phyloP scores from a whole-genome alignment of 2,888 invertebrate genomes.

The Dynastes tityus region DNA sequence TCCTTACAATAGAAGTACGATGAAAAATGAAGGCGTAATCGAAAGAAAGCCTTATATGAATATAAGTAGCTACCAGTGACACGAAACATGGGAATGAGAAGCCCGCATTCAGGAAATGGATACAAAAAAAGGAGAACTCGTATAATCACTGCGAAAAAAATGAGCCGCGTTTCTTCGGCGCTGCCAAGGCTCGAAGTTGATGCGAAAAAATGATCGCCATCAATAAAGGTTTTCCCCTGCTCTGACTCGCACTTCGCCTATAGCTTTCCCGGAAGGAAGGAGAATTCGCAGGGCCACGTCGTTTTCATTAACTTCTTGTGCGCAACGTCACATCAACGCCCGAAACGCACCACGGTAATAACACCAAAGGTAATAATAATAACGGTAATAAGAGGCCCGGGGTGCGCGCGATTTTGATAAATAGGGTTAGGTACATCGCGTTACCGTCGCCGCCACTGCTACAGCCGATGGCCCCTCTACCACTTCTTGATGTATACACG shows the following conservation, averaged over 20 bases:
- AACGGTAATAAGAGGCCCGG: background rate
- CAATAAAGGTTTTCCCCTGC: constrained; percentile 33
- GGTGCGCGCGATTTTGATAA: constrained; percentile 14
- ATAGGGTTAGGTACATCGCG: constrained; percentile 16
- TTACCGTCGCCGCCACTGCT: background rate
- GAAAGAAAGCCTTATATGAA: too few relatives aligned
- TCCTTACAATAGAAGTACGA: too few relatives aligned
- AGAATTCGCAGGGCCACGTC: constrained; percentile 9
- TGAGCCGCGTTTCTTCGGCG: background rate
- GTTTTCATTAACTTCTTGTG: constrained; percentile 35
- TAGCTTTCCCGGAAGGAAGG: background rate
- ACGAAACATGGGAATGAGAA: too few relatives aligned
- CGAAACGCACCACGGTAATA: constrained; percentile 11
- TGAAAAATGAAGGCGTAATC: too few relatives aligned
- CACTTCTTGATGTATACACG: too few relatives aligned
- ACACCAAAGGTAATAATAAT: constrained; percentile 32
- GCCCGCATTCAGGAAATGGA: too few relatives aligned
- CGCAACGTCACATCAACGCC: constrained; percentile 3
- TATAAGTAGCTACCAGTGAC: too few relatives aligned
- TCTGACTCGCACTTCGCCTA: background rate
- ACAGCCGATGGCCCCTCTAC: constrained; percentile 2
- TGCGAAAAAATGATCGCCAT: constrained; percentile 41
- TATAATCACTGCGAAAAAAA: constrained; percentile 21
- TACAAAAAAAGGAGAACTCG: background rate
- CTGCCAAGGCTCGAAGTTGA: constrained; percentile 17